Evolutionary conservation across 1,140 invertebrate genomes (phyloP).

Genomic region (Eufriesea mexicana): DNA sequence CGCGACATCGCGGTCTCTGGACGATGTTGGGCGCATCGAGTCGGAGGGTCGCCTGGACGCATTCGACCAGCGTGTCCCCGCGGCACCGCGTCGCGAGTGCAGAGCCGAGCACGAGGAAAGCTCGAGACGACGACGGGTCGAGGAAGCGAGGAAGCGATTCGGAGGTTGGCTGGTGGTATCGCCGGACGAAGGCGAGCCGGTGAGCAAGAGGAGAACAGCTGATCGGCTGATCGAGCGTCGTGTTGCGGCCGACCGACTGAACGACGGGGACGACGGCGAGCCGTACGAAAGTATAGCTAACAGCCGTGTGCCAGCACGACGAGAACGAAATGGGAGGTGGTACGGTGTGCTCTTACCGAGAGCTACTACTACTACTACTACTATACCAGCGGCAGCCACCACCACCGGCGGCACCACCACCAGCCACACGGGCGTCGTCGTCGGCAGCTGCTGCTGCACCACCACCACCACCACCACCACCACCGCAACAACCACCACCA

Average conservation of each 20-base stretch:
- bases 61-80: not conserved
- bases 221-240: constrained; percentile 62
- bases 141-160: not conserved
- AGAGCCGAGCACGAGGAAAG: too few relatives aligned
- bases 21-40: not conserved
- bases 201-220: constrained; percentile 54
- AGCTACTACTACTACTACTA: constrained; percentile 69
- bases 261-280: constrained; percentile 51
- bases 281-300: constrained; percentile 64
- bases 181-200: not conserved
- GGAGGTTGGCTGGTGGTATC: not conserved
- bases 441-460: constrained; percentile 29
- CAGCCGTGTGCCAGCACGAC: constrained; percentile 44
- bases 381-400: constrained; percentile 45
- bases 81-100: not conserved
- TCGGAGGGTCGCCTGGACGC: not conserved
- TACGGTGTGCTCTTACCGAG: constrained; percentile 69
- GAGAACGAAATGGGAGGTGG: constrained; percentile 70
- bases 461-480: constrained; percentile 16
- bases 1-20: constrained; percentile 17
- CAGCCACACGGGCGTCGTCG: constrained; percentile 34
- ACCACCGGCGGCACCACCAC: constrained; percentile 32
- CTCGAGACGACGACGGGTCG: not conserved
- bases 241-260: constrained; percentile 64
- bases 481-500: not conserved